Evolutionary conservation across 2,113 vertebrate genomes (phyloP), one percentile per base, ranked within the genome.

Genomic region (Ophiodon elongatus): DNA sequence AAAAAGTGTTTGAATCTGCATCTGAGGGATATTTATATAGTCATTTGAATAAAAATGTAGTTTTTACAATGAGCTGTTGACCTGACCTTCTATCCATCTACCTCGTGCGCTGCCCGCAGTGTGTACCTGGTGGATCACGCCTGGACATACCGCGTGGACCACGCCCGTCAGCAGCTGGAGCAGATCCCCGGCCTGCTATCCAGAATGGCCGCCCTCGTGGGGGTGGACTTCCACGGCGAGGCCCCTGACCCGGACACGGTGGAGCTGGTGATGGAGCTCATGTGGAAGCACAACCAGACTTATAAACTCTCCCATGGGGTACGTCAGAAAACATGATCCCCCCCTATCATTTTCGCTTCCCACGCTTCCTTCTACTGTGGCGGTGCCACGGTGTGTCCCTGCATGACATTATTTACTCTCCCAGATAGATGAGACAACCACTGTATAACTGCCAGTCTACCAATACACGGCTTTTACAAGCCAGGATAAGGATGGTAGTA

Each of bases 231-330:
- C 86, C 97, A 99, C 0, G 97, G 97, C 0, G 97, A 99, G 88
- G 75, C 94, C 11, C 97, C 97, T 0, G 95, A 97, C 9, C 88
- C 95, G 0, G 94, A 93, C 35, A 91, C 85, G 0, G 91, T 98
- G 79, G 95, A 96, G 50, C 88, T 96, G 50, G 97, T 99, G 54
- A 82, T 99, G 86, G 95, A 95, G 72, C 88, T 91, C n/a, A 97
- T 98, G 97, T 99, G 98, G 98, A 97, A 96, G n/a, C 98, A 97
- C 92, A 99, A 97, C 92, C 98, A 99, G 94, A 99, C 98, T 15
- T 99, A 99, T 70, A 96, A 97, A 41, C 94, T 98, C 17, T 96
- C 97, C 23, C 96, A 96, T 0, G 98, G 98, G 95, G 98, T 99
- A 82, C 71, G 96, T 54, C n/a, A 19, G 27, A 27, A 56, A 83